These are phyloP conservation scores for Sinentomon sp. DNA, from an alignment of 2,888 invertebrate genomes.

Conservation along the genomic window DNA sequence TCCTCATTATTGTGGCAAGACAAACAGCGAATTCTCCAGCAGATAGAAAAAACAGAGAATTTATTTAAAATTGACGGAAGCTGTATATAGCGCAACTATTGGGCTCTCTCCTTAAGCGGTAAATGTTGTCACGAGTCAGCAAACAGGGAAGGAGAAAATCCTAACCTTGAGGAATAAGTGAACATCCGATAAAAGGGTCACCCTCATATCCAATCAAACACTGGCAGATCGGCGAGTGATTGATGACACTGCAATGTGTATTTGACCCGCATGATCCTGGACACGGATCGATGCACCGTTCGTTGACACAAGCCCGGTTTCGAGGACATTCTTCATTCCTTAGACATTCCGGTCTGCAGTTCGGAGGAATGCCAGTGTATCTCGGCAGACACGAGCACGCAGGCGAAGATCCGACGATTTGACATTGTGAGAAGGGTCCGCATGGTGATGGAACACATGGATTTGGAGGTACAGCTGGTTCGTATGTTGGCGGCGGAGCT, in stretches of 20 bases:
- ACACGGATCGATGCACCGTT: conserved; percentile 24
- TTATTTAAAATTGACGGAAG: too few relatives aligned
- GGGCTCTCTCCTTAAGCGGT: too few relatives aligned
- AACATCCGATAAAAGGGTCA: conserved; percentile 54
- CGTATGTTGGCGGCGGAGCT: too few relatives aligned
- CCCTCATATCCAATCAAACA: conserved; percentile 29
- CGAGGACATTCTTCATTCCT: conserved; percentile 13
- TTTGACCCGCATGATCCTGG: conserved; percentile 27
- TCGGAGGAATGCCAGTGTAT: conserved; percentile 37
- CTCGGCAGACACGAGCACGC: conserved; percentile 33
- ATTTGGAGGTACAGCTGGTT: too few relatives aligned
- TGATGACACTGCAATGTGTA: conserved; percentile 24
- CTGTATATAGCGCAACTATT: too few relatives aligned
- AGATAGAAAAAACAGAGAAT: too few relatives aligned
- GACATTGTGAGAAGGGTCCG: conserved; percentile 15
- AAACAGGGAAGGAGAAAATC: too few relatives aligned
- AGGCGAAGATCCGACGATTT: conserved; percentile 22
- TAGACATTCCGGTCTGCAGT: conserved; percentile 34
- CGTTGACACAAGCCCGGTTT: conserved; percentile 13
- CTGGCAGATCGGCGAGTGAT: conserved; percentile 19
- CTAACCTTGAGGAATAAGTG: too few relatives aligned
- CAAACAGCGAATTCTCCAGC: too few relatives aligned
- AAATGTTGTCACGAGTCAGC: too few relatives aligned
- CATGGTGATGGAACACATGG: conserved; percentile 12
- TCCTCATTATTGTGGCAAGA: too few relatives aligned